Conservation (phyloP, 2,113 vertebrate species). For the Strix uralensis region DNA sequence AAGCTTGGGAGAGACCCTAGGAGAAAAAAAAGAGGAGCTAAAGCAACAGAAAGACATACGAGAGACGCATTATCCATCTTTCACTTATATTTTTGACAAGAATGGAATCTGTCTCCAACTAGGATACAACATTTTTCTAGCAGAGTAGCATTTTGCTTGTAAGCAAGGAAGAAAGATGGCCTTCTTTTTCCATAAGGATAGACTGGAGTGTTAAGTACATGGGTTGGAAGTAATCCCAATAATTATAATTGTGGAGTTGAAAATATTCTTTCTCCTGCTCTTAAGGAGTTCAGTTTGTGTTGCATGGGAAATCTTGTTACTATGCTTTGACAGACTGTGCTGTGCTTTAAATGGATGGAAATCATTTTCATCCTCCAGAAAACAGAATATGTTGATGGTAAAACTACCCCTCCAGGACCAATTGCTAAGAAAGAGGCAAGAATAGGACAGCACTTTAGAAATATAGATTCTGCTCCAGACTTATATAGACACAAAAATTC, state of each 20-base stretch:
- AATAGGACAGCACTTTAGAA: background rate
- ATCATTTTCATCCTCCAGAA: background rate
- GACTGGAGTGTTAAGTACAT: background rate
- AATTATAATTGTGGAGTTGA: background rate
- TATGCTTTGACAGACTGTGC: background rate
- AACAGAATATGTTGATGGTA: background rate
- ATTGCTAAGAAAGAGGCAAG: background rate
- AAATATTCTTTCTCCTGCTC: background rate
- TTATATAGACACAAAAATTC: background rate
- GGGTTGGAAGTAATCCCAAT: background rate
- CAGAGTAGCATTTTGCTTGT: background rate
- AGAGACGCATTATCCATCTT: background rate
- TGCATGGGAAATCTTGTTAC: background rate
- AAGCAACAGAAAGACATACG: background rate
- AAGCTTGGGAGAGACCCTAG: background rate
- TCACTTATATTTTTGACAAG: background rate
- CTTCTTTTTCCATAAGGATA: background rate
- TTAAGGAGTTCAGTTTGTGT: background rate
- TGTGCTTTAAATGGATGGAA: background rate
- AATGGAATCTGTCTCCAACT: background rate
- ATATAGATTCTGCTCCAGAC: background rate
- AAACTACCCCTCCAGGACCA: background rate
- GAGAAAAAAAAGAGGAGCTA: background rate
- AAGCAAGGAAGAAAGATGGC: background rate
- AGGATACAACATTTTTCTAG: background rate